A percentile compares a stretch with the other conserved stretches of the same genome.
Evolutionary conservation across 2,797 vertebrate genomes (phyloP).

Genomic region (Phalanger gymnotis): DNA sequence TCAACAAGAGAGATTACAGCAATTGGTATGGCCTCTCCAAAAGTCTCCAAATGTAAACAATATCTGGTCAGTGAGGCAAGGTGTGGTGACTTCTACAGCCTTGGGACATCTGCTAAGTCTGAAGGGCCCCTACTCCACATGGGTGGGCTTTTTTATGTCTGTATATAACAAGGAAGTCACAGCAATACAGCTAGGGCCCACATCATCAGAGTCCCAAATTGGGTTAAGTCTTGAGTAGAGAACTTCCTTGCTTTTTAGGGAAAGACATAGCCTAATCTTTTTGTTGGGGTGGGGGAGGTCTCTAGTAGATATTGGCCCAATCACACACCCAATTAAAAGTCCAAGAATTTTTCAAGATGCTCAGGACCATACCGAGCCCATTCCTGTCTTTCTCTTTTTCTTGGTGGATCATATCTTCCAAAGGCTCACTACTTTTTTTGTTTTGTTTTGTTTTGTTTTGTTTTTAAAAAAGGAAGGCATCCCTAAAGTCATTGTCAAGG

Average conservation of each 20-base stretch:
- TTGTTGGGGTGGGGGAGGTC: background rate
- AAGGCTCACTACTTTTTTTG: constrained; percentile 75
- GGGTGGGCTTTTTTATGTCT: background rate
- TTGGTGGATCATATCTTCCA: constrained; percentile 88
- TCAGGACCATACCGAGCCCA: background rate
- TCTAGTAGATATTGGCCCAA: background rate
- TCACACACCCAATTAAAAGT: background rate
- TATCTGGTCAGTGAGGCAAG: background rate
- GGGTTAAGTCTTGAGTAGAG: background rate
- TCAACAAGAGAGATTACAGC: background rate
- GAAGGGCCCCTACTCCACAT: background rate
- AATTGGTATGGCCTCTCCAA: background rate
- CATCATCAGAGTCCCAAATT: background rate
- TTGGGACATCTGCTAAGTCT: background rate
- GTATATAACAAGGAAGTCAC: background rate
- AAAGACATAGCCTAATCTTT: background rate
- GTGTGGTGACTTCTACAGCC: background rate
- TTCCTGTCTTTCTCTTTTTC: constrained; percentile 1
- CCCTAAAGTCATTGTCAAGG: constrained; percentile 84
- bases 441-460: constrained; percentile 37
- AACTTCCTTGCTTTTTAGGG: background rate
- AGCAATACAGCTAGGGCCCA: background rate
- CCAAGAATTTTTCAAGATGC: background rate
- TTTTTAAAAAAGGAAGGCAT: constrained; percentile 89
- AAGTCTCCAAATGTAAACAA: background rate